These are phyloP conservation scores for Ceraclea dissimilis DNA, from an alignment of 2,888 invertebrate species.

Conservation along the genomic window DNA sequence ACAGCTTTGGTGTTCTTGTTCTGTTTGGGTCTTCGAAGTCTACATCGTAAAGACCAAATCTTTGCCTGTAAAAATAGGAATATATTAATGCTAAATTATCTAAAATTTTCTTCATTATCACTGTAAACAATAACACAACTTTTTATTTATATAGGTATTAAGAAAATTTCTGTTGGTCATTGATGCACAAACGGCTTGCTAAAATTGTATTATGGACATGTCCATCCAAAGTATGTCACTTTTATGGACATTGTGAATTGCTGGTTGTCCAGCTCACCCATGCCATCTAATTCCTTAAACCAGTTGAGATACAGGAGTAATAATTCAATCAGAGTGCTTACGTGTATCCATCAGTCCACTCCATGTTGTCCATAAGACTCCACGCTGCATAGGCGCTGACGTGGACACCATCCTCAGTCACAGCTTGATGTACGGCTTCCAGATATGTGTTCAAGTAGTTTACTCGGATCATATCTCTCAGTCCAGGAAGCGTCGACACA, in stretches of 20 bases:
- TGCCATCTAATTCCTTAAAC: no score
- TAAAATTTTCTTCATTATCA: no score
- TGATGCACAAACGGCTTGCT: no score
- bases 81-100: not conserved
- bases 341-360: slow-evolving; percentile 63
- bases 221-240: no score
- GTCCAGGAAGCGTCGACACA: slow-evolving; percentile 29
- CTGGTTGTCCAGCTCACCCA: no score
- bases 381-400: slow-evolving; percentile 60
- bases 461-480: slow-evolving; percentile 27
- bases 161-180: no score
- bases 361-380: slow-evolving; percentile 70
- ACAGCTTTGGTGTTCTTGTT: slow-evolving; percentile 50
- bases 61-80: slow-evolving; percentile 34
- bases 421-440: slow-evolving; percentile 27
- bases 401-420: slow-evolving; percentile 47
- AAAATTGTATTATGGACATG: no score
- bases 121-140: no score
- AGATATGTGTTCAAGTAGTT: slow-evolving; percentile 27
- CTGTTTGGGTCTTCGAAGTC: slow-evolving; percentile 52
- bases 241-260: no score
- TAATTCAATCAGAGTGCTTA: no score
- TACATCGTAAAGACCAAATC: slow-evolving; percentile 57
- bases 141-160: no score
- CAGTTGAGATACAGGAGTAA: no score